Conservation (phyloP, 2,797 vertebrate genomes). For the Rhynchonycteris naso region DNA sequence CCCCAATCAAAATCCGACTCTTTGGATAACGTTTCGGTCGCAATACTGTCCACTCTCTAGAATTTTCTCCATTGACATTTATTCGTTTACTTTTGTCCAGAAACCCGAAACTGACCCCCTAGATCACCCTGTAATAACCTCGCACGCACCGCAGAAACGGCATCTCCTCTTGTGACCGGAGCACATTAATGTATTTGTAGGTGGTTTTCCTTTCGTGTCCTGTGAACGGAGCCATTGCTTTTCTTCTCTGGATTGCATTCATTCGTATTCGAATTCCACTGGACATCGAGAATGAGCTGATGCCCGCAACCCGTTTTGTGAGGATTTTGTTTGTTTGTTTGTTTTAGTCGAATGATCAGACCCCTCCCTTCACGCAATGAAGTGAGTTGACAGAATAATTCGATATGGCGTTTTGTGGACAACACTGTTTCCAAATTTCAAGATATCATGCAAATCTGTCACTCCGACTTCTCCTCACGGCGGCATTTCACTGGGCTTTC, state of each 20-base stretch:
- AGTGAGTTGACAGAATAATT: background rate
- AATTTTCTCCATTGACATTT: background rate
- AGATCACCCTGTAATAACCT: background rate
- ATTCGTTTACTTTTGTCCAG: background rate
- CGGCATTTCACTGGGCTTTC: background rate
- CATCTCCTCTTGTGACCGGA: background rate
- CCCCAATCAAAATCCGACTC: background rate
- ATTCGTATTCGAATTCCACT: background rate
- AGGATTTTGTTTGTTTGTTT: too few species aligned
- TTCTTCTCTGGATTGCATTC: background rate
- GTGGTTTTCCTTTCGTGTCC: background rate
- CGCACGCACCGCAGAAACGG: background rate
- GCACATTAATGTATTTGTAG: background rate
- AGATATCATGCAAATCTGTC: background rate
- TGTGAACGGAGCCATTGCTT: background rate
- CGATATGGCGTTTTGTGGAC: background rate
- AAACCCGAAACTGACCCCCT: background rate
- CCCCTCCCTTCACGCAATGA: background rate
- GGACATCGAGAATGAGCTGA: background rate
- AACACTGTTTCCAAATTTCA: background rate
- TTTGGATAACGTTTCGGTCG: background rate
- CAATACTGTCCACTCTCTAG: background rate
- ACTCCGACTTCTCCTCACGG: background rate
- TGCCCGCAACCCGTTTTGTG: background rate
- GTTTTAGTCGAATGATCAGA: background rate